Base-by-base conservation (phyloP, 2,113 vertebrate genomes). In the Progne subis region DNA sequence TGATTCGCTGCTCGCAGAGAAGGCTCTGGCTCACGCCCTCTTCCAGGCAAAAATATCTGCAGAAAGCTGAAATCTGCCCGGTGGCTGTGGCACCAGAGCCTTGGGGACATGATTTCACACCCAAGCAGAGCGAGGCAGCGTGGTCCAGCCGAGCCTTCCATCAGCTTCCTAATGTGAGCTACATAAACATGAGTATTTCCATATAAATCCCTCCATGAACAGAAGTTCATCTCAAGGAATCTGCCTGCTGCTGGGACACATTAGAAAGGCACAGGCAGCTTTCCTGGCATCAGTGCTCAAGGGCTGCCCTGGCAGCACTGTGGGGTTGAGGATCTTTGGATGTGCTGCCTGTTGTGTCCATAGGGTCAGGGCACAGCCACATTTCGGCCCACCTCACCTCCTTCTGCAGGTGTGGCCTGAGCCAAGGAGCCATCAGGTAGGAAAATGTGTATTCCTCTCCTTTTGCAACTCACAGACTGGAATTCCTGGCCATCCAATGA, bases 71-170 rank as follows among this genome's bases (percentile, higher is more conserved):
- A 43, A 63, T 77, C 56, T 74, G 50, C 39, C 19, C 15, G 21
- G 50, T 1, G 5, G 21, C 50, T 53, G 37, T 39, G 55, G 70
- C 49, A 72, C 19, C 5, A 1, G 28, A 18, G 28, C 75, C 70
- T 41, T 18, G 5, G 28, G 61, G 63, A 41, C 50, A 17, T 25
- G 53, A 18, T 44, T 57, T 59, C 32, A 15, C 18, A 72, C 28
- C 63, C 46, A 15, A 1, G 8, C 0, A 41, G 59, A 47, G n/a
- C 0, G 2, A 57, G 72, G 44, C 56, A 46, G 32, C 1, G 0
- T 18, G 55, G 59, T 41, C 65, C 56, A 49, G 31, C 31, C 64
- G 8, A 68, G 47, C 29, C 43, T 57, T 55, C 59, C 47, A n/a
- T 29, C 59, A 12, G 0, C 37, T 46, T 50, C 5, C 5, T 20